phyloP scores from a whole-genome alignment of 2,113 vertebrate genomes.

The Ptilonorhynchus violaceus region DNA sequence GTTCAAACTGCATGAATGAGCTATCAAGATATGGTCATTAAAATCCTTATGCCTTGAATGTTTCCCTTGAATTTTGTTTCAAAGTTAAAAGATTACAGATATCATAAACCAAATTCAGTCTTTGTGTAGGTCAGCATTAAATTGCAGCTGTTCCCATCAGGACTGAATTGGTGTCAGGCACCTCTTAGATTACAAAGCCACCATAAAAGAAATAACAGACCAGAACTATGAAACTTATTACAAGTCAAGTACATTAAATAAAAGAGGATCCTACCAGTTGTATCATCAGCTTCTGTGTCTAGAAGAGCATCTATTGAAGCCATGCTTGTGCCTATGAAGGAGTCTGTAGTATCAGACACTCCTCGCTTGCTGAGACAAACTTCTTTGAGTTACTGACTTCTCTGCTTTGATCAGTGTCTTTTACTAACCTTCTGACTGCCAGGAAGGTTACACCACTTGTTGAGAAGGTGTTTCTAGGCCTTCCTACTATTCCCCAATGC shows the following conservation, averaged over 20 bases:
- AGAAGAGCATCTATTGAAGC: slow-evolving; percentile 71
- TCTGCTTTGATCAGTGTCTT: slow-evolving; percentile 55
- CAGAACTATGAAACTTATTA: slow-evolving; percentile 54
- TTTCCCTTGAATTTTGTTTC: slow-evolving; percentile 34
- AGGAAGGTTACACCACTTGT: slow-evolving; percentile 50
- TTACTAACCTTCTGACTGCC: slow-evolving; percentile 57
- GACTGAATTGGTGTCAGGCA: slow-evolving; percentile 27
- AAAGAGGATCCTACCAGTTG: slow-evolving; percentile 69
- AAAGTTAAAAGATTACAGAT: slow-evolving; percentile 35
- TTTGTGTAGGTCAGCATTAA: not conserved
- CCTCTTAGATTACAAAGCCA: slow-evolving; percentile 18
- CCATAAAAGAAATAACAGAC: not conserved
- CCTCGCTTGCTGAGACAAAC: slow-evolving; percentile 58
- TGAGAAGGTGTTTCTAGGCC: slow-evolving; percentile 42
- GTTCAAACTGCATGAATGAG: not conserved
- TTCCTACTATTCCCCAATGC: slow-evolving; percentile 47
- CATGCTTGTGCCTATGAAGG: slow-evolving; percentile 65
- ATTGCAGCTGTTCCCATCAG: not conserved
- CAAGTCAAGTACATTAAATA: slow-evolving; percentile 63
- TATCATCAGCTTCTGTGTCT: slow-evolving; percentile 67
- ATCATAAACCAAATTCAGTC: slow-evolving; percentile 43
- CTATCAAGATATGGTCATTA: not conserved
- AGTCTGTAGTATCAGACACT: slow-evolving; percentile 60
- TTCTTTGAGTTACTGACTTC: slow-evolving; percentile 57
- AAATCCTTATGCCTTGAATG: slow-evolving; percentile 69